These are phyloP conservation scores for Gambusia holbrooki DNA, from an alignment of 2,113 vertebrate genomes.

Conservation along the genomic window DNA sequence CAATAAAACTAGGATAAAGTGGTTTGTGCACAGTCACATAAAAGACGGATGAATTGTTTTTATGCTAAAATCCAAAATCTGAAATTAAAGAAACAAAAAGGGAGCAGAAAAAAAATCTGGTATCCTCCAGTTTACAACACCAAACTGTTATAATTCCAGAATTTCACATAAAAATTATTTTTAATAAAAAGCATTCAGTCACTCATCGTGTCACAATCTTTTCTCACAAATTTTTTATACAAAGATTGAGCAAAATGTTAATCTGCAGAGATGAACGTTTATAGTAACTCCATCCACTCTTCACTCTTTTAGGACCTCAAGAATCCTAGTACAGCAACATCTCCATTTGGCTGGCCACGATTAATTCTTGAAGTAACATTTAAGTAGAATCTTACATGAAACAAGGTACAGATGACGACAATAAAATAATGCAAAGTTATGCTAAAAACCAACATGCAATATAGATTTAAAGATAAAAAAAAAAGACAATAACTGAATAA, in stretches of 20 bases:
- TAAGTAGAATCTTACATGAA: neutral
- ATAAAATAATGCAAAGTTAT: conserved; percentile 38
- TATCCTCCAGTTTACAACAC: neutral
- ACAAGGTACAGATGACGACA: conserved; percentile 25
- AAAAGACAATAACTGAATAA: conserved; percentile 18
- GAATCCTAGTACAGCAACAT: conserved; percentile 8
- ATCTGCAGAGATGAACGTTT: conserved; percentile 5
- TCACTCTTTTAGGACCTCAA: neutral
- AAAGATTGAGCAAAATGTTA: conserved; percentile 17
- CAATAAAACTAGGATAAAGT: neutral
- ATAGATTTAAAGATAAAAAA: conserved; percentile 28
- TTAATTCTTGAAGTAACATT: neutral
- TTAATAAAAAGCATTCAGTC: neutral
- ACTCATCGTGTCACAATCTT: conserved; percentile 24
- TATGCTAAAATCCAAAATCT: neutral
- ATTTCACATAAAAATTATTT: neutral
- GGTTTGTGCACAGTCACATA: neutral
- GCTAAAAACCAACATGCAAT: conserved; percentile 50
- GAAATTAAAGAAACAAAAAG: neutral
- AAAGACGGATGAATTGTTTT: neutral
- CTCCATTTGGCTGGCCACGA: conserved; percentile 4
- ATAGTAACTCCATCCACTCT: neutral
- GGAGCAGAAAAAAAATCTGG: neutral
- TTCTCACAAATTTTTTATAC: conserved; percentile 39
- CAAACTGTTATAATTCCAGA: neutral